phyloP scores from a whole-genome alignment of 1,140 invertebrate species.

The Procambarus clarkii region DNA sequence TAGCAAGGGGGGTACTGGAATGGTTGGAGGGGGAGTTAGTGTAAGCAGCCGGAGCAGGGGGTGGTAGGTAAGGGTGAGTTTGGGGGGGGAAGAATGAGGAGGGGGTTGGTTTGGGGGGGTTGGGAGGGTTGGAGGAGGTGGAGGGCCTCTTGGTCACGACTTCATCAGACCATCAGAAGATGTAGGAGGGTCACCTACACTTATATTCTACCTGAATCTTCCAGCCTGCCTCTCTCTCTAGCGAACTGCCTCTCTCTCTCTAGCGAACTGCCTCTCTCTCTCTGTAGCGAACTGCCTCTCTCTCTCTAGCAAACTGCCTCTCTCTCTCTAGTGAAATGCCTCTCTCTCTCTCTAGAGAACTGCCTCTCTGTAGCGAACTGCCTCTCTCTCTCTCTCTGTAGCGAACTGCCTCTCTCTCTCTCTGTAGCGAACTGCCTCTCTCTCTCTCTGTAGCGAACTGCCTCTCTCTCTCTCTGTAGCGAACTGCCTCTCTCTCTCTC shows the following conservation, averaged over 20 bases:
- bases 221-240: neutral
- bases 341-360: neutral
- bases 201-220: too few relatives aligned
- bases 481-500: neutral
- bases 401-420: too few relatives aligned
- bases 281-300: neutral
- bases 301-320: neutral
- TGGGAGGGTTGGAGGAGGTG: neutral
- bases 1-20: too few relatives aligned
- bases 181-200: too few relatives aligned
- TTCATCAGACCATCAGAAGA: too few relatives aligned
- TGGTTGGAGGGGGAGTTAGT: too few relatives aligned
- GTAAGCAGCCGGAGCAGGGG: too few relatives aligned
- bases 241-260: conserved; percentile 23
- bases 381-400: too few relatives aligned
- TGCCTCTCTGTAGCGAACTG: neutral
- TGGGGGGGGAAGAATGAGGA: too few relatives aligned
- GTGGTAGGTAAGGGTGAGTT: neutral
- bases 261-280: neutral
- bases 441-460: neutral
- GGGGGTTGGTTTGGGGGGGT: neutral
- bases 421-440: too few relatives aligned
- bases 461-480: neutral
- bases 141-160: neutral
- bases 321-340: neutral